phyloP scores from a whole-genome alignment of 1,140 invertebrate species.

The Hydropsyche tenuis region DNA sequence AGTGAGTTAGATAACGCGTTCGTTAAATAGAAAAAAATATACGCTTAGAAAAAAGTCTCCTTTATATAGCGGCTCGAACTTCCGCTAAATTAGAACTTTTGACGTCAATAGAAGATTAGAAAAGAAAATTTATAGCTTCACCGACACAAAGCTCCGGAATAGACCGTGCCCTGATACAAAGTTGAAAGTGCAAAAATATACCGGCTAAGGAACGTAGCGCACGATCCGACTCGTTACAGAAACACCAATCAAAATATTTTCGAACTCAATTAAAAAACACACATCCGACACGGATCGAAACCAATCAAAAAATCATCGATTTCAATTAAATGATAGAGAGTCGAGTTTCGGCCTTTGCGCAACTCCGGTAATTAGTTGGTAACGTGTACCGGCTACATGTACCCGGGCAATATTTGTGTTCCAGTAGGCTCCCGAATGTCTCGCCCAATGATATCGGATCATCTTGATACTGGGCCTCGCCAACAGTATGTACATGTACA shows the following conservation, averaged over 20 bases:
- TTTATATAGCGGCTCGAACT: constrained; percentile 43
- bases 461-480: constrained; percentile 47
- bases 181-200: constrained; percentile 47
- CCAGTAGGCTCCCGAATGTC: constrained; percentile 50
- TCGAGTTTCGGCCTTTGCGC: too few relatives aligned
- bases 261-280: too few relatives aligned
- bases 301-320: too few relatives aligned
- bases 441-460: constrained; percentile 51
- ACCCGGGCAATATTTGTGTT: constrained; percentile 47
- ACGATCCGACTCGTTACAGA: constrained; percentile 20
- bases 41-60: constrained; percentile 43
- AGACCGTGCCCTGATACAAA: constrained; percentile 43
- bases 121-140: constrained; percentile 47
- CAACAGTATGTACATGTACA: constrained; percentile 31
- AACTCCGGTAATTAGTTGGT: not conserved
- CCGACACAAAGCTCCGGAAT: constrained; percentile 39
- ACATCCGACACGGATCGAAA: not conserved
- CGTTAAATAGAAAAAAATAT: constrained; percentile 46
- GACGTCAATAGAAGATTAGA: constrained; percentile 51
- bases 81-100: constrained; percentile 50
- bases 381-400: not conserved
- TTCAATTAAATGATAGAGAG: too few relatives aligned
- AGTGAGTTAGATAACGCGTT: constrained; percentile 39
- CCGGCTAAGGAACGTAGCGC: not conserved
- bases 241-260: too few relatives aligned